phyloP scores from a whole-genome alignment of 1,140 invertebrate species.

The Drosophila ogumai region DNA sequence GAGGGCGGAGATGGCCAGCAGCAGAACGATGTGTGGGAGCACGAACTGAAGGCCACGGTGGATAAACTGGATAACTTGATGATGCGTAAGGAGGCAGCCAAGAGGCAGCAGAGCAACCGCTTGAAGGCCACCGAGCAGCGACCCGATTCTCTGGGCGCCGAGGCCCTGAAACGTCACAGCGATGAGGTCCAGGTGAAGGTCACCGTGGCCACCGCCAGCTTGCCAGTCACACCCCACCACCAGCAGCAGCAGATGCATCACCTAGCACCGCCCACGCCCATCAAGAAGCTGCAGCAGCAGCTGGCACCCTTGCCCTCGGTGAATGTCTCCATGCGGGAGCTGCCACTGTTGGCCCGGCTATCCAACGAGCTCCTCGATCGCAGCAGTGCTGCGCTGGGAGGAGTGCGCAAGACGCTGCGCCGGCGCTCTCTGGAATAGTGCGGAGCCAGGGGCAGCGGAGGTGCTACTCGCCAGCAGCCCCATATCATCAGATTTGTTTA shows the following conservation, averaged over 20 bases:
- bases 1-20: slow-evolving; percentile 87
- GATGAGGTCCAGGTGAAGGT: slow-evolving; percentile 54
- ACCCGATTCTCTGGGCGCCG: slow-evolving; percentile 75
- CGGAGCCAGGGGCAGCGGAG: not conserved
- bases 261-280: slow-evolving; percentile 44
- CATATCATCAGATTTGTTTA: slow-evolving; percentile 78
- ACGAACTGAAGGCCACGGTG: slow-evolving; percentile 88
- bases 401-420: slow-evolving; percentile 63
- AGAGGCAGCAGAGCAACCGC: slow-evolving; percentile 54
- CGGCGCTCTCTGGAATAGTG: slow-evolving; percentile 77
- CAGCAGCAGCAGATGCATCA: slow-evolving; percentile 20
- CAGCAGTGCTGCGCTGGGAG: slow-evolving; percentile 65
- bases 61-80: slow-evolving; percentile 89
- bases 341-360: slow-evolving; percentile 76
- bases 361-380: slow-evolving; percentile 77
- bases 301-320: slow-evolving; percentile 78
- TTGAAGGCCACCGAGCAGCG: slow-evolving; percentile 53
- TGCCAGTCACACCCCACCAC: slow-evolving; percentile 79
- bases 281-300: slow-evolving; percentile 80
- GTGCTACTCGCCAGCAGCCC: slow-evolving; percentile 21
- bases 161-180: slow-evolving; percentile 66
- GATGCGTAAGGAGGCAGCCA: slow-evolving; percentile 86
- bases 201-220: slow-evolving; percentile 49
- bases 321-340: slow-evolving; percentile 83
- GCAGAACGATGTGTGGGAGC: slow-evolving; percentile 87